Evolutionary conservation across 2,888 invertebrate genomes (phyloP).

Genomic region (Cerceris rybyensis): DNA sequence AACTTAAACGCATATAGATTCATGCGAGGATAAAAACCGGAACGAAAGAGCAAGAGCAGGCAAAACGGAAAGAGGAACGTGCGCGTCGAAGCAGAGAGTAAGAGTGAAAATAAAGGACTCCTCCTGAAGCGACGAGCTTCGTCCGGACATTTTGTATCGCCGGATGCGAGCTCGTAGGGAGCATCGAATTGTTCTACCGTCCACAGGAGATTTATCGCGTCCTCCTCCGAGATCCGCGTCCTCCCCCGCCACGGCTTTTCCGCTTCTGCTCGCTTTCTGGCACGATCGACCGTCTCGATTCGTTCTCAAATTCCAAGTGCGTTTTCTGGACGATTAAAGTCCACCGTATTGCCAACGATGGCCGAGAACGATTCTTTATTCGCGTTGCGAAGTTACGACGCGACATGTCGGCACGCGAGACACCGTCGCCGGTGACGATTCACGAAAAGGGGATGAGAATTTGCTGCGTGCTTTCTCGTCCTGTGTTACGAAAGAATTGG

Average conservation of each 20-base stretch:
- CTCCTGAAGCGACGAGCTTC: constrained; percentile 44
- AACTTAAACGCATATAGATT: no score
- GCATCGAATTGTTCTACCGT: constrained; percentile 62
- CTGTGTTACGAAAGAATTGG: no score
- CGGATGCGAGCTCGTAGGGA: constrained; percentile 58
- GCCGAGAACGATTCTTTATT: neutral
- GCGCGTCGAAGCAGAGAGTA: neutral
- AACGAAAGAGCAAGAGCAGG: no score
- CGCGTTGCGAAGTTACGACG: neutral
- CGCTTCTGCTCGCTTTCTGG: constrained; percentile 7
- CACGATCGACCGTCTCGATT: constrained; percentile 37
- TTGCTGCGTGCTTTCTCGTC: no score
- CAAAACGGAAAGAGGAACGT: neutral
- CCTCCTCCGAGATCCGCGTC: constrained; percentile 37
- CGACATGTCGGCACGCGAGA: neutral
- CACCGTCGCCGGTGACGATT: neutral
- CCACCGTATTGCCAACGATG: constrained; percentile 16
- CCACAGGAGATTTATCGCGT: constrained; percentile 66
- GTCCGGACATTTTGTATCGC: constrained; percentile 24
- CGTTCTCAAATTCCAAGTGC: constrained; percentile 28
- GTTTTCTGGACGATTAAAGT: constrained; percentile 32
- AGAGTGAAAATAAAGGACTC: neutral
- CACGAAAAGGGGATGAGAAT: neutral
- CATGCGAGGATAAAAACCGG: no score
- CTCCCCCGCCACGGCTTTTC: constrained; percentile 17